Base-by-base conservation (phyloP, 1,140 invertebrate genomes). In the Drosophila tristis region DNA sequence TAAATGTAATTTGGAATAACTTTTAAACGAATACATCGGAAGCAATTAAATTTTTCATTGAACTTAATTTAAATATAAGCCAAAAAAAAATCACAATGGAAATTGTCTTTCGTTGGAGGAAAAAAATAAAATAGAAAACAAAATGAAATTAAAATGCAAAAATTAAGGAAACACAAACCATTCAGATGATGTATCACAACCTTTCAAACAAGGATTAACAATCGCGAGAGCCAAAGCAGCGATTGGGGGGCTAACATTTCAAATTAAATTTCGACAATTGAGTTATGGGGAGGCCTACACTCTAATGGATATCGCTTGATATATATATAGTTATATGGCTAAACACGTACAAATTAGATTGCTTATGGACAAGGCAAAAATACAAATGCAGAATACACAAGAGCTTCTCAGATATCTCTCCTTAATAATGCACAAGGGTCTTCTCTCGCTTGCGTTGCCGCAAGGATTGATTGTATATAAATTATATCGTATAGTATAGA, bases 191-290 rank as follows among this genome's bases (percentile, higher is more conserved):
- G 62, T 89, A 89, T 89, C 84, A 89, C 84, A 89, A 89, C 84
- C 84, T 80, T 81, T 86, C 54, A 87, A 82, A 87, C 67, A 89
- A 87, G 79, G 60, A 78, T 73, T 78, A 87, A 87, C 67, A 86
- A 80, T 78, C 68, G 60, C 68, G 60, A 84, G 67, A 79, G 61
- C 68, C 56, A 58, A 65, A 25, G 4, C 23, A 25, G 2, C 53
- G 35, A 39, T 39, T 39, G 11, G 48, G 61, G 16, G 15, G 63
- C 50, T 56, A 48, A 68, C 50, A 39, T 39, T 54, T 54, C 60
- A 80, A 63, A 76, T 73, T 39, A 70, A 86, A 86, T 84, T 84
- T 79, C 53, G 65, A 79, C 61, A 78, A 74, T 78, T 86, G 62
- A 87, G 74, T 86, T 87, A 71, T 75, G 59, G 66, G 55, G 26